These are phyloP conservation scores for Macaca mulatta DNA, from an alignment of 2,113 vertebrate species.

Conservation along the genomic window DNA sequence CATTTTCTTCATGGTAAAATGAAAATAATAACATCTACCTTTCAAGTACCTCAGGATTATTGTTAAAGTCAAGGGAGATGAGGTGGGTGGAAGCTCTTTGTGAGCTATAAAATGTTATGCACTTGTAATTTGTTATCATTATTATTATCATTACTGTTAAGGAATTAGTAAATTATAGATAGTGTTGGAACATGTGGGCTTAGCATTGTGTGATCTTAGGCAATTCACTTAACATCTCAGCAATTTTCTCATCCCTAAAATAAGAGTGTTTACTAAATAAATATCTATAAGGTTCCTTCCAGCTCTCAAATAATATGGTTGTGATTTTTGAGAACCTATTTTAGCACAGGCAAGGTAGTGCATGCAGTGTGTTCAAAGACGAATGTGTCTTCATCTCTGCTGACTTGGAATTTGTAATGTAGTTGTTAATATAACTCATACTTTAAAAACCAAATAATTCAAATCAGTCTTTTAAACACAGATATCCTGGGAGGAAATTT, in stretches of 20 bases:
- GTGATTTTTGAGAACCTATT: not conserved
- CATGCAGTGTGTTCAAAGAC: not conserved
- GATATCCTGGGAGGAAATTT: not conserved
- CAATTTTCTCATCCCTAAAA: constrained; percentile 12
- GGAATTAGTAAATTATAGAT: constrained; percentile 54
- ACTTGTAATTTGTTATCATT: not conserved
- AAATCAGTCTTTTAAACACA: not conserved
- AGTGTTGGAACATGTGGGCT: not conserved
- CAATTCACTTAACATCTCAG: not conserved
- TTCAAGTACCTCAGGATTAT: not conserved
- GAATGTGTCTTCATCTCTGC: not conserved
- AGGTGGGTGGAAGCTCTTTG: not conserved
- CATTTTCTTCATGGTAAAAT: not conserved
- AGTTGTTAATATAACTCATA: not conserved
- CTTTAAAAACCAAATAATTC: not conserved
- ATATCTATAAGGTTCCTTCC: not conserved
- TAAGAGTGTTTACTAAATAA: not conserved
- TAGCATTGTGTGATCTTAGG: not conserved
- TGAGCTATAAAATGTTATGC: not conserved
- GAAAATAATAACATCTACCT: not conserved
- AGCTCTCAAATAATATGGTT: not conserved
- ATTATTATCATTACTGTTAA: constrained; percentile 2
- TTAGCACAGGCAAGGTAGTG: not conserved
- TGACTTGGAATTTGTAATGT: not conserved
- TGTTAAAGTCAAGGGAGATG: not conserved